Percentiles rank a stretch among this genome's conserved stretches.
phyloP scores from a whole-genome alignment of 2,113 vertebrate genomes.

The Corynorhinus townsendii region DNA sequence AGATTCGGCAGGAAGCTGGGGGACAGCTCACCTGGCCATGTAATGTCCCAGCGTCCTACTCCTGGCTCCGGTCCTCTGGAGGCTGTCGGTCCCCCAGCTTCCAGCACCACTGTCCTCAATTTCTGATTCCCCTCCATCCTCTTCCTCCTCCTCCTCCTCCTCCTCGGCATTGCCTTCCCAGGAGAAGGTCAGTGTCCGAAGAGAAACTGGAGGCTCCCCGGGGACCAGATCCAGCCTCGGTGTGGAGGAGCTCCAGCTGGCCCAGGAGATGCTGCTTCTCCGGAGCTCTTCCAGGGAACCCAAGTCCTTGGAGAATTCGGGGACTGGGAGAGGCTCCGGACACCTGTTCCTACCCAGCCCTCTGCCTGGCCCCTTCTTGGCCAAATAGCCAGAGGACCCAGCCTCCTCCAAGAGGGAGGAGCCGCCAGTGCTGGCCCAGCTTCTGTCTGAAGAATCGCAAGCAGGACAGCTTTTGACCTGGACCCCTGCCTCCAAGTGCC shows the following conservation, averaged over 20 bases:
- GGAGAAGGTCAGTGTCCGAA: slow-evolving; percentile 42
- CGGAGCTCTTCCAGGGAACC: neutral
- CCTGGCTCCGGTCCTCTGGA: neutral
- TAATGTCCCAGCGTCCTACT: neutral
- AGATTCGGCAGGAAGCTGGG: neutral
- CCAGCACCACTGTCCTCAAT: neutral
- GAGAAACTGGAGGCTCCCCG: slow-evolving; percentile 22
- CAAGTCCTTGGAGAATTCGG: neutral
- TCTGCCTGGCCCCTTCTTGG: neutral
- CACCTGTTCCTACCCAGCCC: rapidly evolving
- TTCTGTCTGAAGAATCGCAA: neutral
- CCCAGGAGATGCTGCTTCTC: neutral
- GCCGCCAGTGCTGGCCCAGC: slow-evolving; percentile 13
- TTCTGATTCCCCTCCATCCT: neutral
- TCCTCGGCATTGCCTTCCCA: slow-evolving; percentile 15
- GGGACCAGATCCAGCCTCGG: neutral
- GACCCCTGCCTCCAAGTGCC: neutral
- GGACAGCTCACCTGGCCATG: slow-evolving; percentile 56
- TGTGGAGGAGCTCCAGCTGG: neutral
- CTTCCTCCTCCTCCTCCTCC: neutral
- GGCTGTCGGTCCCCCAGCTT: neutral
- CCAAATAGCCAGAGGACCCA: neutral
- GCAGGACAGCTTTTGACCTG: neutral
- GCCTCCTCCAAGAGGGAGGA: neutral
- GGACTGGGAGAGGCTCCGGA: neutral